phyloP scores from a whole-genome alignment of 2,888 invertebrate genomes.

The Tinea semifulvella region DNA sequence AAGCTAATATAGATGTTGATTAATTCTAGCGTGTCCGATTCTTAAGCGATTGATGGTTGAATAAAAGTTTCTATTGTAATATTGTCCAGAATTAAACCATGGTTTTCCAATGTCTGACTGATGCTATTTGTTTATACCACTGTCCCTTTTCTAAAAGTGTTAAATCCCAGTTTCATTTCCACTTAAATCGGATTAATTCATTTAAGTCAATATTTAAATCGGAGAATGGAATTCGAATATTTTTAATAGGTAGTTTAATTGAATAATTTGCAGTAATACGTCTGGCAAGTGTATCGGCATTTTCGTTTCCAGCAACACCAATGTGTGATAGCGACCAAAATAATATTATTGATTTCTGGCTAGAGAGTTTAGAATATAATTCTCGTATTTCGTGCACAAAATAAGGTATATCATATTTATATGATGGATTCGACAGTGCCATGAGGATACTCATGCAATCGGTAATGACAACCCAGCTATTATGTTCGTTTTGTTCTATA shows the following conservation, averaged over 20 bases:
- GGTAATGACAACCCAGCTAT: neutral
- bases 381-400: neutral
- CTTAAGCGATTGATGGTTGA: neutral
- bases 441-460: constrained; percentile 5
- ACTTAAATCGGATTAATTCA: neutral
- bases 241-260: neutral
- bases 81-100: neutral
- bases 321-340: neutral
- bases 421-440: neutral
- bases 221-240: neutral
- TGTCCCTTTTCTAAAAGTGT: neutral
- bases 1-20: neutral
- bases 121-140: neutral
- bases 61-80: neutral
- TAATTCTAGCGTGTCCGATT: neutral
- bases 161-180: neutral
- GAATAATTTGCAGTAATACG: neutral
- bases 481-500: neutral
- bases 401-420: neutral
- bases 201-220: neutral
- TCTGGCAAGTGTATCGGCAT: neutral
- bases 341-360: neutral
- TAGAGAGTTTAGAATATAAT: neutral
- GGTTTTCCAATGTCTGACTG: neutral
- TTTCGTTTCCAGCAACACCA: neutral